These are phyloP conservation scores for Varanus komodoensis DNA, from an alignment of 2,113 vertebrate species.

Conservation along the genomic window DNA sequence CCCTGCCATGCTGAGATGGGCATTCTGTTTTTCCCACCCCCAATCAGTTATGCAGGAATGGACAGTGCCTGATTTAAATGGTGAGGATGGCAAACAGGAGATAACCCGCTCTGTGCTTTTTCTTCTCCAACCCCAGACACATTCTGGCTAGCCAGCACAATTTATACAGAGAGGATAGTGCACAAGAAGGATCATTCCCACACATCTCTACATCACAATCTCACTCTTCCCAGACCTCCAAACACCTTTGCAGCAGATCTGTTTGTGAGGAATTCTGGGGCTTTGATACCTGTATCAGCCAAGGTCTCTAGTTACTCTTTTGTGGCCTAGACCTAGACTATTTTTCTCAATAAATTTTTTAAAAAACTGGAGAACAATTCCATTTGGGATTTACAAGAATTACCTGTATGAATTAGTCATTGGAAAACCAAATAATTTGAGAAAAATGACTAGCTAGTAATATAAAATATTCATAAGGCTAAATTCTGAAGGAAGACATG, in stretches of 20 bases:
- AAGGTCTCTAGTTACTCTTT: neutral
- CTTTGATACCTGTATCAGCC: neutral
- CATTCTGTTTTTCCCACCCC: too few relatives aligned
- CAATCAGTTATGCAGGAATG: neutral
- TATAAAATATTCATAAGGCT: neutral
- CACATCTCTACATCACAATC: neutral
- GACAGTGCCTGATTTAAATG: neutral
- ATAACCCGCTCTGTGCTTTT: neutral
- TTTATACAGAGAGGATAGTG: too few relatives aligned
- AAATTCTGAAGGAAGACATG: neutral
- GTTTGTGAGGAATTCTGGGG: neutral
- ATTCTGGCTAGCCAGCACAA: too few relatives aligned
- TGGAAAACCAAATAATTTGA: conserved; percentile 7
- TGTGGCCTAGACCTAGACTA: neutral
- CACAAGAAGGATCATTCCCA: neutral
- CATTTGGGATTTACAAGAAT: neutral
- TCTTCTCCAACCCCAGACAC: neutral
- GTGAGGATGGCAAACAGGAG: neutral
- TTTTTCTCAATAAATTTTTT: neutral
- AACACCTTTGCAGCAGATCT: neutral
- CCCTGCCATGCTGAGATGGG: neutral
- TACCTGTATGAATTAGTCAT: neutral
- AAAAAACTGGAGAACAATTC: neutral
- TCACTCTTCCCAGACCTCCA: neutral
- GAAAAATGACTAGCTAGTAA: neutral